A percentile compares a stretch with the other conserved stretches of the same genome.
Conservation (phyloP, 2,888 invertebrate species). For the Rugalucina vietnamica region DNA sequence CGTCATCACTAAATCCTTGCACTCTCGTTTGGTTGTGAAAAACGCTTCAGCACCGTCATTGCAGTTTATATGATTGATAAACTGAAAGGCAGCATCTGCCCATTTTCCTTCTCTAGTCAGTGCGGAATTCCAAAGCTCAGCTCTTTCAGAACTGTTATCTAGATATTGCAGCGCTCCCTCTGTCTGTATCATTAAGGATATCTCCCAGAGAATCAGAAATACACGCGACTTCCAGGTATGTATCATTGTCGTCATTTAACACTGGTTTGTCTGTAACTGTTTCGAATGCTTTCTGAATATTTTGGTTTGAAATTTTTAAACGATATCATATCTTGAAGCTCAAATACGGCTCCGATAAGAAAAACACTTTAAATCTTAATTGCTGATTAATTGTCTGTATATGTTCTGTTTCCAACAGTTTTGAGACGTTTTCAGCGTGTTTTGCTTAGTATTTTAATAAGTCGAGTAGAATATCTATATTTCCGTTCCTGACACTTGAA, state of each 20-base stretch:
- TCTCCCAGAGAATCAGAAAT: constrained; percentile 6
- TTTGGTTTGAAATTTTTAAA: too few species aligned
- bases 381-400: too few species aligned
- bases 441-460: too few species aligned
- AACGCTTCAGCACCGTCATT: constrained; percentile 73
- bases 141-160: constrained; percentile 66
- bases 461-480: too few species aligned
- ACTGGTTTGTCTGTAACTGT: too few species aligned
- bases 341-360: too few species aligned
- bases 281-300: too few species aligned
- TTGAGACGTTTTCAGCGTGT: too few species aligned
- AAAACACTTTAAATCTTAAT: too few species aligned
- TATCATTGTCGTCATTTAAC: not conserved
- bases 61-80: constrained; percentile 76
- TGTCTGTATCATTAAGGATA: constrained; percentile 30
- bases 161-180: constrained; percentile 48
- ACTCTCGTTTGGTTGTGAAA: constrained; percentile 81
- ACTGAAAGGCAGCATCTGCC: constrained; percentile 79
- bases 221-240: not conserved
- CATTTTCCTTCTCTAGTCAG: constrained; percentile 72
- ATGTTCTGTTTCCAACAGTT: too few species aligned
- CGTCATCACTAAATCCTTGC: constrained; percentile 71
- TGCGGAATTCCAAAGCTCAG: constrained; percentile 56
- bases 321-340: too few species aligned
- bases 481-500: too few species aligned